Conservation (phyloP, 2,113 vertebrate species). For the Procapra przewalskii region DNA sequence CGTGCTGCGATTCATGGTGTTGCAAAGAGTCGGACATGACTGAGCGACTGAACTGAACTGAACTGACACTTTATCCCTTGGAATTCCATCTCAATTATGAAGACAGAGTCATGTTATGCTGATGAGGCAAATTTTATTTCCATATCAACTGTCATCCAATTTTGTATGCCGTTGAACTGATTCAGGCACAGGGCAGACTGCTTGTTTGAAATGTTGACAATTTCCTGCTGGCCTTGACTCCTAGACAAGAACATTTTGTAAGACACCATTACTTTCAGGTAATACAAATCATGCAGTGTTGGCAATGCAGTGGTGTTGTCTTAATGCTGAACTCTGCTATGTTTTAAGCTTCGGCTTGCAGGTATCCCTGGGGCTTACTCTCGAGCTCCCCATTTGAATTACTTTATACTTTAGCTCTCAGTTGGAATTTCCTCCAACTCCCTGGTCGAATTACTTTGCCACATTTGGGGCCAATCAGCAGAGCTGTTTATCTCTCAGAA, state of each 20-base stretch:
- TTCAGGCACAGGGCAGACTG: not conserved
- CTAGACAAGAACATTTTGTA: not conserved
- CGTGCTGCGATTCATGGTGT: too few species aligned
- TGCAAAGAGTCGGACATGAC: too few species aligned
- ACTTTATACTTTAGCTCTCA: conserved; percentile 60
- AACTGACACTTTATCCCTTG: not conserved
- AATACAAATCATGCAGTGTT: not conserved
- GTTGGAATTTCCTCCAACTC: conserved; percentile 48
- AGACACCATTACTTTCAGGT: not conserved
- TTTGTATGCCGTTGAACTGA: not conserved
- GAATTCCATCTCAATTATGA: not conserved
- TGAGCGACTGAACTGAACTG: too few species aligned
- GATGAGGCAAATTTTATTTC: not conserved
- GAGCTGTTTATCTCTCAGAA: conserved; percentile 65
- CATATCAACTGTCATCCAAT: not conserved
- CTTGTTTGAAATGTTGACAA: not conserved
- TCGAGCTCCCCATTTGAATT: conserved; percentile 44
- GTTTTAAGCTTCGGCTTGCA: conserved; percentile 18
- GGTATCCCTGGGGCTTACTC: conserved; percentile 43
- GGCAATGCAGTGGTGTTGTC: not conserved
- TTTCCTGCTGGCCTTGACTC: not conserved
- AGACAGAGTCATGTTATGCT: not conserved
- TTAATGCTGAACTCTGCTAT: conserved; percentile 3
- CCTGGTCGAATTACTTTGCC: conserved; percentile 42
- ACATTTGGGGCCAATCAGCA: conserved; percentile 51